These are phyloP conservation scores for Bombylius discolor DNA, from an alignment of 2,888 invertebrate genomes.

Conservation along the genomic window DNA sequence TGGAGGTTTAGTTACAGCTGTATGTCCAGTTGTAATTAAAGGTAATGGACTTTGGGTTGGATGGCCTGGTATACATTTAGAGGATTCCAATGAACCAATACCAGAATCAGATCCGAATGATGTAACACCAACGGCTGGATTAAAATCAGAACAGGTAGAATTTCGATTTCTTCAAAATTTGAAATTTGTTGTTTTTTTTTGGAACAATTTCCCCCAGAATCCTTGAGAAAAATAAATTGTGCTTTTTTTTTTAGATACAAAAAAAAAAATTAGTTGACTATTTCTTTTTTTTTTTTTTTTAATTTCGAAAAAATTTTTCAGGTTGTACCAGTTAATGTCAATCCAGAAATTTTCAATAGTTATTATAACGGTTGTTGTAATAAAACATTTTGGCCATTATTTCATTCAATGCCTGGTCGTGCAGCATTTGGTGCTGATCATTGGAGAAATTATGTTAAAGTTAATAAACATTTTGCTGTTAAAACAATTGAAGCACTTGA, in stretches of 20 bases:
- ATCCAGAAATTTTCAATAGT: slow-evolving; percentile 62
- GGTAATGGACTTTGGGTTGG: slow-evolving; percentile 81
- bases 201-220: too few relatives aligned
- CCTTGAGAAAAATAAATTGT: too few relatives aligned
- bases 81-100: slow-evolving; percentile 61
- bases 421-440: slow-evolving; percentile 71
- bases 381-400: slow-evolving; percentile 83
- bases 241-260: too few relatives aligned
- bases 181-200: too few relatives aligned
- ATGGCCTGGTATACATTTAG: slow-evolving; percentile 77
- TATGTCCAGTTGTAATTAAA: slow-evolving; percentile 77
- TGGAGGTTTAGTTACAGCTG: slow-evolving; percentile 80
- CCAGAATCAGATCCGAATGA: slow-evolving; percentile 79
- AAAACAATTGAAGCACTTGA: slow-evolving; percentile 60
- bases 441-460: slow-evolving; percentile 68
- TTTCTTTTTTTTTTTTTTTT: too few relatives aligned
- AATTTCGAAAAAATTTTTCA: slow-evolving; percentile 23
- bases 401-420: slow-evolving; percentile 84
- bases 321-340: slow-evolving; percentile 70
- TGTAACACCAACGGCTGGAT: slow-evolving; percentile 74
- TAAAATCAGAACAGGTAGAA: slow-evolving; percentile 64
- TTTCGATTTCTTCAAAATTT: background rate
- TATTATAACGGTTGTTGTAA: slow-evolving; percentile 91
- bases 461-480: slow-evolving; percentile 72
- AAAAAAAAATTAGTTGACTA: too few relatives aligned